These are phyloP conservation scores for Cheilosia pagana DNA, from an alignment of 2,888 invertebrate species.

Conservation along the genomic window DNA sequence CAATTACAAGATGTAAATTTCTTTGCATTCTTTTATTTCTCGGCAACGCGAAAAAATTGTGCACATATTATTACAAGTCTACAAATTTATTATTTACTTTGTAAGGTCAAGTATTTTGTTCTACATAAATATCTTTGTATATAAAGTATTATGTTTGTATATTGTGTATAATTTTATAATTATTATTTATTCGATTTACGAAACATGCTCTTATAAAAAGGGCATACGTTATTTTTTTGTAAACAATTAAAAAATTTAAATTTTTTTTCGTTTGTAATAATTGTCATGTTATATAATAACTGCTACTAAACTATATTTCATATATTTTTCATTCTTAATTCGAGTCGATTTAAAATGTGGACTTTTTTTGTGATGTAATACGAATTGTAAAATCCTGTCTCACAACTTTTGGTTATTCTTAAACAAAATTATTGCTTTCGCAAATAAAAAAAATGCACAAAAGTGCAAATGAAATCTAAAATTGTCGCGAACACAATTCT, in stretches of 20 bases:
- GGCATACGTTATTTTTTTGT: not conserved
- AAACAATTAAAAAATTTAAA: not conserved
- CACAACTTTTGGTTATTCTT: constrained; percentile 45
- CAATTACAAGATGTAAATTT: too few species aligned
- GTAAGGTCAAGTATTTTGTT: constrained; percentile 77
- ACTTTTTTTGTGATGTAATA: constrained; percentile 51
- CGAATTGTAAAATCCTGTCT: constrained; percentile 34
- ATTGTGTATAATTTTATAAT: not conserved
- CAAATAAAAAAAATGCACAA: constrained; percentile 12
- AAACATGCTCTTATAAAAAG: constrained; percentile 5
- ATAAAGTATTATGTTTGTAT: not conserved
- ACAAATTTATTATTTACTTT: constrained; percentile 54
- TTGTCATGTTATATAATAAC: constrained; percentile 32
- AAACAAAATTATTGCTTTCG: constrained; percentile 8
- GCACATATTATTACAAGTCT: constrained; percentile 26
- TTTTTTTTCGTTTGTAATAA: not conserved
- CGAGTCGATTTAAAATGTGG: constrained; percentile 4
- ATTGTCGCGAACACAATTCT: constrained; percentile 18
- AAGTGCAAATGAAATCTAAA: not conserved
- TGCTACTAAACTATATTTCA: constrained; percentile 43
- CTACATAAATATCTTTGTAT: constrained; percentile 34
- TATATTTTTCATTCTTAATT: constrained; percentile 26
- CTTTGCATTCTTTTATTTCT: too few species aligned
- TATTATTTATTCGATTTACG: not conserved
- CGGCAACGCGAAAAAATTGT: not conserved